Conservation (phyloP, 2,113 vertebrate species). For the Actinemys pallida region DNA sequence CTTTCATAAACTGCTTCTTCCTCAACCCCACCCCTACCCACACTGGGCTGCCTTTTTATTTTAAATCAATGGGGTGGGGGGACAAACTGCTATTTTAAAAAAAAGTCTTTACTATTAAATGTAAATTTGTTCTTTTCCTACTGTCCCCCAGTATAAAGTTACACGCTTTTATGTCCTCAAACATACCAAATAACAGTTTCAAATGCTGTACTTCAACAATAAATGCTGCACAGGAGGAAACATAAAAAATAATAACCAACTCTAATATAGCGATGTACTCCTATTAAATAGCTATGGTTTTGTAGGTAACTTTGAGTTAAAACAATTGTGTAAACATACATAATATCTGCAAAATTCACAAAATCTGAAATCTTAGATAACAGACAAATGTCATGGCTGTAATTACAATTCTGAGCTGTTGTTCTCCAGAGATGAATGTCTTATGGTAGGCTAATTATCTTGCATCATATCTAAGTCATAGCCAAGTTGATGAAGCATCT, state of each 20-base stretch:
- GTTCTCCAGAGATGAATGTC: background rate
- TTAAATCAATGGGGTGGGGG: background rate
- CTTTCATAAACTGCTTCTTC: conserved; percentile 5
- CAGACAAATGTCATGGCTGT: background rate
- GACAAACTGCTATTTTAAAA: background rate
- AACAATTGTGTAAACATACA: background rate
- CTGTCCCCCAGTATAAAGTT: background rate
- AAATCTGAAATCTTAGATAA: background rate
- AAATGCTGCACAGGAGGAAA: conserved; percentile 7
- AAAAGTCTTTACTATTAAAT: background rate
- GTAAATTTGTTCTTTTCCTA: background rate
- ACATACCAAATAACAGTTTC: background rate
- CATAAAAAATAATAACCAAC: conserved; percentile 7
- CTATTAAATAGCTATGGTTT: background rate
- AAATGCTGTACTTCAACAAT: background rate
- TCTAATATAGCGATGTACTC: background rate
- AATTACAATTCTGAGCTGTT: background rate
- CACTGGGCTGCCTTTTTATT: background rate
- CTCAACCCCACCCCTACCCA: background rate
- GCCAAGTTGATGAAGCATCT: background rate
- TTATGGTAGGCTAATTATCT: background rate
- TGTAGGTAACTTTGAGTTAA: conserved; percentile 21
- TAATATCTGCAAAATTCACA: background rate
- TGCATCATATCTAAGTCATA: background rate
- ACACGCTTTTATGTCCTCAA: background rate